Evolutionary conservation across 1,140 invertebrate species (phyloP).

Genomic region (Saccostrea glomerata): DNA sequence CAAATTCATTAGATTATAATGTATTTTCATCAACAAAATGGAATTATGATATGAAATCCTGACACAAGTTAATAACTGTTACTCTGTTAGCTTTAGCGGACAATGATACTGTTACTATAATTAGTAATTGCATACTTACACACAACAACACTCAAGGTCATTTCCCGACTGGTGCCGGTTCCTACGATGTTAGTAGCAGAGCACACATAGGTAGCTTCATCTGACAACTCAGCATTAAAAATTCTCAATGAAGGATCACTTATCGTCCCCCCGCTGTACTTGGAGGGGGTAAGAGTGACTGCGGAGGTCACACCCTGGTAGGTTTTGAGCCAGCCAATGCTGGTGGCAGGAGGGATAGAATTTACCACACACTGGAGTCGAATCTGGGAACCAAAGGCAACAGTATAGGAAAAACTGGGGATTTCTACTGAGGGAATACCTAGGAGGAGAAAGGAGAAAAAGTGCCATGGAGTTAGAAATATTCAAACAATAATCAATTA

Average conservation of each 20-base stretch:
- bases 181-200: conserved; percentile 54
- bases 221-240: conserved; percentile 25
- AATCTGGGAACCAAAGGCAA: conserved; percentile 27
- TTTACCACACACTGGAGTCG: conserved; percentile 43
- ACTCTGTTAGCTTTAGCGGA: background rate
- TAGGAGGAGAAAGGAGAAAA: background rate
- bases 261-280: conserved; percentile 49
- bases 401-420: background rate
- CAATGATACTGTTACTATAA: background rate
- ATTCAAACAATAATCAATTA: no score
- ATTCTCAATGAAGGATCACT: conserved; percentile 49
- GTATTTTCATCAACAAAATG: background rate
- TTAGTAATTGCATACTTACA: conserved; percentile 28
- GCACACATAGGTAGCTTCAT: conserved; percentile 46
- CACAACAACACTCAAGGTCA: conserved; percentile 19
- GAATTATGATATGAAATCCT: background rate
- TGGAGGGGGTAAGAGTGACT: background rate
- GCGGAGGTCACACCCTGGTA: background rate
- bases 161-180: conserved; percentile 40
- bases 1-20: background rate
- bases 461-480: background rate
- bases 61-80: background rate
- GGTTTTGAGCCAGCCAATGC: conserved; percentile 41
- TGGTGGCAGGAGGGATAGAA: conserved; percentile 36
- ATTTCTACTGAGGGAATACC: conserved; percentile 44